Percentiles rank a stretch among this genome's conserved stretches.
Evolutionary conservation across 1,140 invertebrate species (phyloP).

Genomic region (Heliothis subflexa): DNA sequence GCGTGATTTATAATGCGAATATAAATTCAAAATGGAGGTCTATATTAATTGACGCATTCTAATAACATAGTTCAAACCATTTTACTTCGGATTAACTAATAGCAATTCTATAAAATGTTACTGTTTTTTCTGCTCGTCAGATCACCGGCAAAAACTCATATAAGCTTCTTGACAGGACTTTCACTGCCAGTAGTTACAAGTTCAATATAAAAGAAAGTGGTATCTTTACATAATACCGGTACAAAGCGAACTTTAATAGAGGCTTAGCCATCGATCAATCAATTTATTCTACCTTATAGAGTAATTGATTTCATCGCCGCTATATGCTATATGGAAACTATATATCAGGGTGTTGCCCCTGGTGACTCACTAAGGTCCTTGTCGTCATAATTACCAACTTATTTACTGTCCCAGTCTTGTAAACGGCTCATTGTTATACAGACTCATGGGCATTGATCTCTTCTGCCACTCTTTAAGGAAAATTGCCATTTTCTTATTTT

Average conservation of each 20-base stretch:
- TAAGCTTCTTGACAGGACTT: conserved; percentile 19
- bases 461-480: too few relatives aligned
- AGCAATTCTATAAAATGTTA: conserved; percentile 19
- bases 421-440: too few relatives aligned
- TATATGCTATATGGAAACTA: too few relatives aligned
- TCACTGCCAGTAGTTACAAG: conserved; percentile 11
- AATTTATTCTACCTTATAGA: neutral
- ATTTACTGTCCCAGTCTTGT: too few relatives aligned
- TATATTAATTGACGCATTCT: neutral
- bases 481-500: too few relatives aligned
- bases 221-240: too few relatives aligned
- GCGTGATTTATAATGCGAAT: neutral
- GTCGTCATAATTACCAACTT: too few relatives aligned
- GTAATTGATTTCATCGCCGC: neutral
- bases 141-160: conserved; percentile 27
- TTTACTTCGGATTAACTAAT: conserved; percentile 1
- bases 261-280: neutral
- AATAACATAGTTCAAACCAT: neutral
- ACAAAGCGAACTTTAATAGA: too few relatives aligned
- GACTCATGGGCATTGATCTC: too few relatives aligned
- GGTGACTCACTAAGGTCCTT: too few relatives aligned
- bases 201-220: neutral
- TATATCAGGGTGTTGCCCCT: too few relatives aligned
- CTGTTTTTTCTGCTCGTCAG: conserved; percentile 8
- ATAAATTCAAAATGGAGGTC: neutral